These are phyloP conservation scores for Chloroceryle aenea DNA, from an alignment of 2,113 vertebrate species.

Conservation along the genomic window DNA sequence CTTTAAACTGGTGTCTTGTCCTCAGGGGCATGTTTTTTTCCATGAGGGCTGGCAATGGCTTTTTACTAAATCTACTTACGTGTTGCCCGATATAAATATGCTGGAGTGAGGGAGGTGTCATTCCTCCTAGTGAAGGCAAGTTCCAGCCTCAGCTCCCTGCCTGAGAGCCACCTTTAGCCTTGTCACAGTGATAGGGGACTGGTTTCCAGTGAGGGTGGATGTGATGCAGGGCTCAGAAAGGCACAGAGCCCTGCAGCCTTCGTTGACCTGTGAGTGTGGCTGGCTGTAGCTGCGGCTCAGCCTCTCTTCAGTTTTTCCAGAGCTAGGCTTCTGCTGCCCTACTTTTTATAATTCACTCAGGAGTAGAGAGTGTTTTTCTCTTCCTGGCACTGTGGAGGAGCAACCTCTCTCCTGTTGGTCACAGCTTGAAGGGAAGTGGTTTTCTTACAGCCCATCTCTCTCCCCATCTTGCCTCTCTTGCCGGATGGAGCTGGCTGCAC, in stretches of 20 bases:
- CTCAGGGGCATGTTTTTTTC: not conserved
- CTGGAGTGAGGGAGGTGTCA: not conserved
- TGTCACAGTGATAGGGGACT: not conserved
- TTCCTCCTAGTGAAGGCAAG: not conserved
- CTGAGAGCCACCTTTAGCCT: not conserved
- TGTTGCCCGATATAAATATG: not conserved
- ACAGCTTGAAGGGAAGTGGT: not conserved
- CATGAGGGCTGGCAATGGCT: not conserved
- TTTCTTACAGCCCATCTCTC: not conserved
- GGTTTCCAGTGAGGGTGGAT: not conserved
- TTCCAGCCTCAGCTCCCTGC: not conserved
- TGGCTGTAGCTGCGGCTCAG: not conserved
- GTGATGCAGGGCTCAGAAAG: not conserved
- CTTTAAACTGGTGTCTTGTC: not conserved
- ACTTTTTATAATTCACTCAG: not conserved
- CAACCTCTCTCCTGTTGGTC: fast-evolving
- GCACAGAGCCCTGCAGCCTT: not conserved
- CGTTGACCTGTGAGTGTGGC: not conserved
- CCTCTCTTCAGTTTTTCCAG: not conserved
- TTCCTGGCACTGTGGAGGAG: not conserved
- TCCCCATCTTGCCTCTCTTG: not conserved
- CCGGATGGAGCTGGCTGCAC: not conserved
- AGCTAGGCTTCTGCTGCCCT: not conserved
- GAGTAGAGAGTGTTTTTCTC: not conserved
- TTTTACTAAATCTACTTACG: not conserved